Conservation (phyloP, 2,797 vertebrate species). For the Tiaroga cobitis region DNA sequence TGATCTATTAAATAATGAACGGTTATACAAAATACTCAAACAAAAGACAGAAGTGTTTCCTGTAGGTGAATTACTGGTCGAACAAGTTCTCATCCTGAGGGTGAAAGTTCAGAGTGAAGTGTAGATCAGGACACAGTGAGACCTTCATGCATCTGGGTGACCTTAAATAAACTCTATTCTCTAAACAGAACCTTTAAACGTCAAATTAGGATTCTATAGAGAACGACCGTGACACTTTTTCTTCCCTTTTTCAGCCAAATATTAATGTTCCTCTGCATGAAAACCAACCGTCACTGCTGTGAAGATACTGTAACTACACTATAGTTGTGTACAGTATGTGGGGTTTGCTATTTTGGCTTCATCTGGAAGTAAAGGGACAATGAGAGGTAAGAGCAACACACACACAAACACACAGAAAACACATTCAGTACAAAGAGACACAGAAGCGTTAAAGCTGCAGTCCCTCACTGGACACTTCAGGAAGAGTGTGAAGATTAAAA, state of each 20-base stretch:
- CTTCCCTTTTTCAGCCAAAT: conserved; percentile 8
- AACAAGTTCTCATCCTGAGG: background rate
- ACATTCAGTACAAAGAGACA: background rate
- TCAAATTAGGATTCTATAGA: background rate
- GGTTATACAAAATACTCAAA: background rate
- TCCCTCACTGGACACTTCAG: conserved; percentile 16
- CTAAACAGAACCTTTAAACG: background rate
- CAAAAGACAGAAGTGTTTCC: background rate
- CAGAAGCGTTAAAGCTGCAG: background rate
- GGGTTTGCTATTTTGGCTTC: background rate
- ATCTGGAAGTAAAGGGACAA: conserved; percentile 1
- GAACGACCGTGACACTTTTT: background rate
- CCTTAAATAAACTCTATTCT: background rate
- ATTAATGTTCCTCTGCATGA: background rate
- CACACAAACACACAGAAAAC: background rate
- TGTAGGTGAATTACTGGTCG: background rate
- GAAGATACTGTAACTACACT: background rate
- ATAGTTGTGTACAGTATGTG: background rate
- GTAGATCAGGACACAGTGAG: background rate
- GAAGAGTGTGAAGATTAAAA: conserved; percentile 28
- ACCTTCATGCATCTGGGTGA: conserved; percentile 1
- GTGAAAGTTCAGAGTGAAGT: background rate
- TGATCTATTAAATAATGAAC: conserved; percentile 3
- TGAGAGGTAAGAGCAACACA: background rate
- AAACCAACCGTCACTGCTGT: background rate